Conservation (phyloP, 2,888 invertebrate species). For the Notodonta ziczac region DNA sequence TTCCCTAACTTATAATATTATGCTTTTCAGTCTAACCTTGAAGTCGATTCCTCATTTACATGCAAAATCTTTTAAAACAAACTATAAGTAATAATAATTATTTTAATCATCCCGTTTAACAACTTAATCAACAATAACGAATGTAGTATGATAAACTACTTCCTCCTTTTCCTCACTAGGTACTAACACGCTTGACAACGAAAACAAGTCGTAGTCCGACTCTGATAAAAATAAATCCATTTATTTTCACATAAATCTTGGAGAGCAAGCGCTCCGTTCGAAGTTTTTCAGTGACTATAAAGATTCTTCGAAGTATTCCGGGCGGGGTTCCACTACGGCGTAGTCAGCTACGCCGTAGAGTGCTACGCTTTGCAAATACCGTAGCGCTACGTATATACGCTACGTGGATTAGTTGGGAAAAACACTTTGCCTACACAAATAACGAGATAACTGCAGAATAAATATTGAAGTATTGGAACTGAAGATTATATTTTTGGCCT, state of each 20-base stretch:
- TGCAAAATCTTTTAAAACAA: no score
- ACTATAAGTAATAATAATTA: background rate
- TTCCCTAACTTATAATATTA: no score
- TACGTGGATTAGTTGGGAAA: background rate
- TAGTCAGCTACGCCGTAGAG: background rate
- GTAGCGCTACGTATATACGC: background rate
- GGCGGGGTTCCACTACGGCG: background rate
- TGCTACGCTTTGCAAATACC: background rate
- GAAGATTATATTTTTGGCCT: no score
- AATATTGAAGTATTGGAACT: no score
- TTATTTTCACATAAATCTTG: conserved; percentile 8
- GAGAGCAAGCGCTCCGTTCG: conserved; percentile 8
- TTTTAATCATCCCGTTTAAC: background rate
- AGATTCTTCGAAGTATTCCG: conserved; percentile 19
- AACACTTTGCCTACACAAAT: background rate
- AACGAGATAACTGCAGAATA: background rate
- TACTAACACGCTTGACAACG: conserved; percentile 2
- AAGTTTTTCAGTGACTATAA: conserved; percentile 29
- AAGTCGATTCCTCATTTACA: no score
- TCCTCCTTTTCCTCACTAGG: background rate
- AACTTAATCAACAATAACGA: background rate
- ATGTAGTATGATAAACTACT: background rate
- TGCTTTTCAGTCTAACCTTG: no score
- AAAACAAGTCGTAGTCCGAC: conserved; percentile 4
- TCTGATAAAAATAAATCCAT: conserved; percentile 1